These are phyloP conservation scores for Psilopsiagon aurifrons DNA, from an alignment of 2,113 vertebrate species.

Conservation along the genomic window DNA sequence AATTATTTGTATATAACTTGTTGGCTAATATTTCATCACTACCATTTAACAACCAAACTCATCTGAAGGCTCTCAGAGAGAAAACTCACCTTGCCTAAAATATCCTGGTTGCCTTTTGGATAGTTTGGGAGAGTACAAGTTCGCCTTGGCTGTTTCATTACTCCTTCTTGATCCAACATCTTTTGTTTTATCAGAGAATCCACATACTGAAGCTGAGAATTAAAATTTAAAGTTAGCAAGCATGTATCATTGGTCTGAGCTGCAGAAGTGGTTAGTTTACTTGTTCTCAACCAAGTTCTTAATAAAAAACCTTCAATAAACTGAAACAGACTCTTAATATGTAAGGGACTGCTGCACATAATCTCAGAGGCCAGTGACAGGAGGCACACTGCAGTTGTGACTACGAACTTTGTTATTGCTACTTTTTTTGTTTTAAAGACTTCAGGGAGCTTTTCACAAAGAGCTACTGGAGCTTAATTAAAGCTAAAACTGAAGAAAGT, in stretches of 20 bases:
- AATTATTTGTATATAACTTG: neutral
- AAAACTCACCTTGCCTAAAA: slow-evolving; percentile 89
- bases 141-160: slow-evolving; percentile 78
- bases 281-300: neutral
- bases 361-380: neutral
- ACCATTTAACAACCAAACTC: neutral
- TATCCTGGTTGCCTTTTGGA: slow-evolving; percentile 78
- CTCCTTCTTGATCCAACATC: slow-evolving; percentile 56
- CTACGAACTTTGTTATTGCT: neutral
- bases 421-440: neutral
- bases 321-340: neutral
- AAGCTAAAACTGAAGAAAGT: neutral
- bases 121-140: slow-evolving; percentile 78
- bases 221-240: neutral
- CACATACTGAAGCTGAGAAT: slow-evolving; percentile 76
- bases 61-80: neutral
- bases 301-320: neutral
- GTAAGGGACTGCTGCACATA: neutral
- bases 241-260: neutral
- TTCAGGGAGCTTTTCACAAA: neutral
- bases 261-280: neutral
- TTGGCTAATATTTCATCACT: neutral
- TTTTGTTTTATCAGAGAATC: slow-evolving; percentile 75
- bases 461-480: neutral
- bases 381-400: neutral